Base-by-base conservation (phyloP, 1,140 invertebrate species). In the Venturia canescens region DNA sequence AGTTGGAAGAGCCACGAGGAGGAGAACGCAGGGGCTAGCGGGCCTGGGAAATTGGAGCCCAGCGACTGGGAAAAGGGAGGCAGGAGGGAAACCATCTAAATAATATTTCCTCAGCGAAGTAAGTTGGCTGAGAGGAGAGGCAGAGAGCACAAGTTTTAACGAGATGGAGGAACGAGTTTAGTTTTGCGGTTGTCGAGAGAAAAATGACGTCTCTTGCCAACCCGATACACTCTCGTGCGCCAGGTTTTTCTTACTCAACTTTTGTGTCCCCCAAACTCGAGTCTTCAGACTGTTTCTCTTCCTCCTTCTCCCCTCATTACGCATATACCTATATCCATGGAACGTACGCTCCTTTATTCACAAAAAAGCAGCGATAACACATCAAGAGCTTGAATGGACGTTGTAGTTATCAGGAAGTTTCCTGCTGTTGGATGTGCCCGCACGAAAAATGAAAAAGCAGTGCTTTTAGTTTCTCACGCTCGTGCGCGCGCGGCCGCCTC, bases 71-170 rank as follows among this genome's bases (percentile, higher is more conserved):
- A 3, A 27, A 27, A 13, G 11, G 3, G 23, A 63, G 15, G 23
- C 3, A 26, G n/a, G 16, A 60, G 50, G 81, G 85, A 87, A 89
- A 88, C 85, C 86, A 87, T 87, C 85, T 86, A 89, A 89, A 89
- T 90, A 89, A 88, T 88, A 89, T 88, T 89, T 89, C 82, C 84
- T 83, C 78, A 80, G 82, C 80, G 72, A 86, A 80, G 77, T 87
- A 83, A 86, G 79, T 85, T 80, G 80, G 34, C 31, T 13, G 60
- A 48, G 67, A 70, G 70, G 70, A 60, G 72, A 76, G 50, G 26
- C 38, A 34, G 53, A 44, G 67, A 83, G 84, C 50, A 79, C 85
- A 89, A 89, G 86, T 90, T 89, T 90, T 89, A 90, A 89, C 86
- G 88, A 89, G 88, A 89, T 88, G 87, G 86, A 86, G 84, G 83